Base-by-base conservation (phyloP, 2,888 invertebrate species). In the Blastobasis adustella region DNA sequence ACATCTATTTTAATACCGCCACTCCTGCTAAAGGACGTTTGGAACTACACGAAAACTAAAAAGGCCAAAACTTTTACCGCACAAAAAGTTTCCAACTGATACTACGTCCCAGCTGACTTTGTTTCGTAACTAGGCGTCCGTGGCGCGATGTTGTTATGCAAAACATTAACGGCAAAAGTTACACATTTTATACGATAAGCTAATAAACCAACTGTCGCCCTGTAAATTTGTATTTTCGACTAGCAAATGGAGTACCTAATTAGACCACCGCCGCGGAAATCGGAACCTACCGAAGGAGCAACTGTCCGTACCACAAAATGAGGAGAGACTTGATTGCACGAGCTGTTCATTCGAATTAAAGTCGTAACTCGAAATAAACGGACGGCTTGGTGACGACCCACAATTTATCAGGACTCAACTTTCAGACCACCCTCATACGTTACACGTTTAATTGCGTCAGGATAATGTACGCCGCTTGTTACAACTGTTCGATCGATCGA, bases 401-500 rank as follows among this genome's bases (percentile, higher is more conserved):
- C 23, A 23, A 23, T 23, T 23, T 23, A 23, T 23, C 39, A 53
- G 37, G 49, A n/a, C 42, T n/a, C 44, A 45, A 45, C 38, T 46
- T 49, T 43, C 6, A 47, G 50, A 58, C 62, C 62, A 65, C 64
- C 68, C 65, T 65, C 63, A 68, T 71, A 64, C 58, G 63, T 69
- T 62, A 69, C 64, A 59, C 66, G 65, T 69, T 75, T 79, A 77
- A 79, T 78, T 76, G 73, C 68, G 69, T 73, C 69, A 72, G 72
- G 67, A 70, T 71, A 72, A 71, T 72, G 66, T 65, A 63, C 65
- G 67, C 65, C 62, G 67, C 64, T 68, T 62, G 67, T 63, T 71
- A 76, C 77, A 77, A 73, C 74, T 76, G 75, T 70, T 62, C 68
- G 66, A 71, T 71, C 73, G 77, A 81, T 79, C 51, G 66, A 63